Percentiles rank a stretch among this genome's conserved stretches.
phyloP scores from a whole-genome alignment of 1,140 invertebrate species.

The Cyrtorhinus lividipennis region DNA sequence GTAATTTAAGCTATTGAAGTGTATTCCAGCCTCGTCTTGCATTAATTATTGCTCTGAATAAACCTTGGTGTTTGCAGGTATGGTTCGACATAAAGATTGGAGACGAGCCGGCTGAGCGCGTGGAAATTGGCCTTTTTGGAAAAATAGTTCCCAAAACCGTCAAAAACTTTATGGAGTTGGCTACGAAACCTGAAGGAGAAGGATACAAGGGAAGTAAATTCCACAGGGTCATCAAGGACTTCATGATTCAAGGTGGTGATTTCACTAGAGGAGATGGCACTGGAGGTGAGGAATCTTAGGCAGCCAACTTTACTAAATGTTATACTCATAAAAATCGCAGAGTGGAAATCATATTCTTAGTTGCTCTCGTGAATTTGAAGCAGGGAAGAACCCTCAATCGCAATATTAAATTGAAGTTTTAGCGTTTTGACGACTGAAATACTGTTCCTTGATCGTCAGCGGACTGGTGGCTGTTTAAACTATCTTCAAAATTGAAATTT shows the following conservation, averaged over 20 bases:
- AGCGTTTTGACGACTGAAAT: too few species aligned
- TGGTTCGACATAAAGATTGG: slow-evolving; percentile 88
- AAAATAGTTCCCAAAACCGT: slow-evolving; percentile 92
- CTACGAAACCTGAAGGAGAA: slow-evolving; percentile 58
- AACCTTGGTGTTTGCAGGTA: slow-evolving; percentile 63
- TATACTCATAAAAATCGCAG: background rate
- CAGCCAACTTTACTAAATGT: too few species aligned
- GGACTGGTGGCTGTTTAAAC: too few species aligned
- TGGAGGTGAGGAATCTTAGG: slow-evolving; percentile 63
- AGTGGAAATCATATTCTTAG: slow-evolving; percentile 10
- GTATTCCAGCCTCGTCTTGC: too few species aligned
- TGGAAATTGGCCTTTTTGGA: slow-evolving; percentile 88
- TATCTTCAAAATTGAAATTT: too few species aligned
- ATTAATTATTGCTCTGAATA: too few species aligned
- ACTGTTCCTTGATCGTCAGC: too few species aligned
- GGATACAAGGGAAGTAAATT: slow-evolving; percentile 83
- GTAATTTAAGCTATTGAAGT: too few species aligned
- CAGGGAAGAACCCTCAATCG: background rate
- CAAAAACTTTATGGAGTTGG: slow-evolving; percentile 78
- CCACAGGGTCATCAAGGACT: slow-evolving; percentile 84
- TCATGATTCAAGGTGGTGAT: slow-evolving; percentile 92
- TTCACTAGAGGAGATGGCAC: slow-evolving; percentile 87
- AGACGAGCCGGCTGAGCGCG: slow-evolving; percentile 51
- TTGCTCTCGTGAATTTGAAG: too few species aligned
- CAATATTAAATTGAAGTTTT: too few species aligned